phyloP scores from a whole-genome alignment of 2,113 vertebrate species.

The Canis aureus region DNA sequence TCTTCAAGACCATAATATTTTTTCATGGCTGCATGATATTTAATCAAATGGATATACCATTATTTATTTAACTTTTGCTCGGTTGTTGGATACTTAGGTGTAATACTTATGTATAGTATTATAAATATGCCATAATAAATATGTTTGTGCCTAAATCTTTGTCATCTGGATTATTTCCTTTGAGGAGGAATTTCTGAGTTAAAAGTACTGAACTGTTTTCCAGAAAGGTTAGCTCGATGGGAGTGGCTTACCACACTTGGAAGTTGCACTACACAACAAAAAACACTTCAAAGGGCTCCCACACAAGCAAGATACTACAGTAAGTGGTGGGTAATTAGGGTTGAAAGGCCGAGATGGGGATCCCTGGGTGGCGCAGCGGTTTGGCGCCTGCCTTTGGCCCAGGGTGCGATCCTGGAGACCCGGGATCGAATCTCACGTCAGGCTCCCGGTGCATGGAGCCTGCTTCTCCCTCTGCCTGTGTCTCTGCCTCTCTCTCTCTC shows the following conservation, averaged over 20 bases:
- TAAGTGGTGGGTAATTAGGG: not conserved
- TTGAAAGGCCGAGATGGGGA: not conserved
- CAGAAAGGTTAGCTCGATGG: not conserved
- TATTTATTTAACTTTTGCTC: slow-evolving; percentile 56
- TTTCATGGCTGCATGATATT: slow-evolving; percentile 21
- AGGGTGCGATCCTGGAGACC: too few relatives aligned
- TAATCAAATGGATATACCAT: not conserved
- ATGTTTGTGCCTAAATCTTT: slow-evolving; percentile 39
- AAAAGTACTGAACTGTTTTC: not conserved
- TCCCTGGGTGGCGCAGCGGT: too few relatives aligned
- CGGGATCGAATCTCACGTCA: too few relatives aligned
- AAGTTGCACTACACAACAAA: not conserved
- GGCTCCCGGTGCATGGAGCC: too few relatives aligned
- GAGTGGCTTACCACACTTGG: not conserved
- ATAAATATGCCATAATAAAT: slow-evolving; percentile 58
- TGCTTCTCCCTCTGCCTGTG: too few relatives aligned
- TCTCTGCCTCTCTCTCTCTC: too few relatives aligned
- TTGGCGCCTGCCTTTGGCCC: too few relatives aligned
- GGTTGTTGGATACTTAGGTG: slow-evolving; percentile 35
- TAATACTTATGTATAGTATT: slow-evolving; percentile 22
- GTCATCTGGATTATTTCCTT: slow-evolving; percentile 57
- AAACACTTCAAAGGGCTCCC: not conserved
- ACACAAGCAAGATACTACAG: not conserved
- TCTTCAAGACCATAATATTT: not conserved
- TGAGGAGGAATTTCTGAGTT: not conserved